Evolutionary conservation across 2,113 vertebrate species (phyloP).

Genomic region (Scartelaos histophorus): DNA sequence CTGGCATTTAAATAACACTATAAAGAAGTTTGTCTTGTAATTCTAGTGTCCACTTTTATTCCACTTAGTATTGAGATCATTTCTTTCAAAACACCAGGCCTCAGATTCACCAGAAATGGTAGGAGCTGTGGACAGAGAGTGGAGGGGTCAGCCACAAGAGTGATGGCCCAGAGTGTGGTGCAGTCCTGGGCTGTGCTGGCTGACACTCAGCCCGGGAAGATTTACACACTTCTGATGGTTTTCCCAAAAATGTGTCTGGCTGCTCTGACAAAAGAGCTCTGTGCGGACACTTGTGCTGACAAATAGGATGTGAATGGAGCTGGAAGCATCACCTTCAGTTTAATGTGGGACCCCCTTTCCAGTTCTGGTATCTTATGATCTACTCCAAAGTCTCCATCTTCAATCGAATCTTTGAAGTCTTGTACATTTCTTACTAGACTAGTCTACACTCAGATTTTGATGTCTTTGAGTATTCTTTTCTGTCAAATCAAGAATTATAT

Average conservation of each 20-base stretch:
- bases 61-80: constrained; percentile 49
- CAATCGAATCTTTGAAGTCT: background rate
- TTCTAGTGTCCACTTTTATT: constrained; percentile 27
- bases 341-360: constrained; percentile 42
- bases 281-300: constrained; percentile 29
- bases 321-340: constrained; percentile 40
- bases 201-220: constrained; percentile 43
- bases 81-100: constrained; percentile 30
- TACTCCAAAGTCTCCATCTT: background rate
- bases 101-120: constrained; percentile 51
- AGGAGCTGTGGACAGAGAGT: constrained; percentile 43
- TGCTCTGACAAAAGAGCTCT: constrained; percentile 48
- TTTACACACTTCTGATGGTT: constrained; percentile 57
- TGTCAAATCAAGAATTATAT: too few species aligned
- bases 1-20: constrained; percentile 2
- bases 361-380: constrained; percentile 12
- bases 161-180: constrained; percentile 54
- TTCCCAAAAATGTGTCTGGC: constrained; percentile 50
- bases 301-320: constrained; percentile 34
- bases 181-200: constrained; percentile 60
- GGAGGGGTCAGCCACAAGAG: constrained; percentile 41
- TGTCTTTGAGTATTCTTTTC: too few species aligned
- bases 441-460: too few species aligned
- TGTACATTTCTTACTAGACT: background rate
- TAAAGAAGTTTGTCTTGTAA: constrained; percentile 24